Conservation (phyloP, 1,140 invertebrate species). For the Drosophila paulistorum region DNA sequence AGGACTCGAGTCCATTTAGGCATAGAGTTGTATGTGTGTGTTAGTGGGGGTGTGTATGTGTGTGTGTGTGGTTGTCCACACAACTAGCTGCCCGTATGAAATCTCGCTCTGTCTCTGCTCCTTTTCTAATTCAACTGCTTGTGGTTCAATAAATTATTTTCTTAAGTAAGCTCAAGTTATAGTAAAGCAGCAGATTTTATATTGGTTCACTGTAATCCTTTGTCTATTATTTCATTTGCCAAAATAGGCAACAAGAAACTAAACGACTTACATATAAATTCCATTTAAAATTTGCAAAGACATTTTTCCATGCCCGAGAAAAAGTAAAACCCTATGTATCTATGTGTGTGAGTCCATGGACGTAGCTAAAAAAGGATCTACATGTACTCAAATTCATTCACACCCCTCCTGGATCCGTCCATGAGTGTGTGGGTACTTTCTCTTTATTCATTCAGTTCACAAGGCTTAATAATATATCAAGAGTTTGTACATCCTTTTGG, state of each 20-base stretch:
- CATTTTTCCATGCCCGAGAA: constrained; percentile 29
- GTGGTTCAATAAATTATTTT: constrained; percentile 76
- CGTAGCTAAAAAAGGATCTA: no score
- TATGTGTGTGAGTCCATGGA: neutral
- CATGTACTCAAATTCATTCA: no score
- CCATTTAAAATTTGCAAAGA: constrained; percentile 72
- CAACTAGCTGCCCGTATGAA: constrained; percentile 33
- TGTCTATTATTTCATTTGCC: constrained; percentile 76
- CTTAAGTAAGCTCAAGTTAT: constrained; percentile 78
- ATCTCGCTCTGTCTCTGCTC: constrained; percentile 27
- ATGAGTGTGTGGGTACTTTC: neutral
- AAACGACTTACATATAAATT: constrained; percentile 73
- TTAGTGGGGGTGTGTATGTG: neutral
- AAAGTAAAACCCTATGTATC: constrained; percentile 22
- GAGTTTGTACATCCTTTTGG: neutral
- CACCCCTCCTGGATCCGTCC: no score
- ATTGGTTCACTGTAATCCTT: constrained; percentile 66
- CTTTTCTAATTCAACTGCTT: constrained; percentile 21
- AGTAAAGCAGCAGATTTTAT: constrained; percentile 65
- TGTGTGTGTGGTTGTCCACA: neutral
- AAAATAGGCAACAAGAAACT: constrained; percentile 27
- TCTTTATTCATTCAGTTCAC: constrained; percentile 51
- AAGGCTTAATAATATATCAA: constrained; percentile 15
- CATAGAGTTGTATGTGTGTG: neutral
- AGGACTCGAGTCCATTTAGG: neutral